These are phyloP conservation scores for Argyra leucocephala DNA, from an alignment of 2,888 invertebrate genomes.

Conservation along the genomic window DNA sequence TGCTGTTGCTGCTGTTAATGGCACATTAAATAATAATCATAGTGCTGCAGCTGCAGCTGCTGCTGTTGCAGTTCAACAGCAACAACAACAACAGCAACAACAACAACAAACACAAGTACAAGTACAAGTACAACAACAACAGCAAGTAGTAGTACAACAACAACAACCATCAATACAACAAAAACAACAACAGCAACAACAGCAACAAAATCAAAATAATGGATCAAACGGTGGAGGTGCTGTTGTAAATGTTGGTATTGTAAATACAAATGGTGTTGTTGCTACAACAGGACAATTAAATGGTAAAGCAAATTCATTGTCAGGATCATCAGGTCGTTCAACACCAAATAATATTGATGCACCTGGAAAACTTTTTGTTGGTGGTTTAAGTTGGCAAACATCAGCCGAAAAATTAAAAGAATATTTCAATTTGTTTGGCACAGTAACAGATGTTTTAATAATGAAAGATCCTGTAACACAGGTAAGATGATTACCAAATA, in stretches of 20 bases:
- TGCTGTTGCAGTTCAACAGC: slow-evolving; percentile 42
- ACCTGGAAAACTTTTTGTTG: slow-evolving; percentile 80
- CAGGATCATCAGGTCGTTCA: slow-evolving; percentile 63
- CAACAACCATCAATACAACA: slow-evolving; percentile 24
- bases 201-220: slow-evolving; percentile 21
- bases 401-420: slow-evolving; percentile 85
- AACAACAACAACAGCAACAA: slow-evolving; percentile 31
- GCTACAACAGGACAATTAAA: slow-evolving; percentile 20
- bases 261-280: slow-evolving; percentile 24
- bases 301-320: slow-evolving; percentile 46
- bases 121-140: slow-evolving; percentile 24
- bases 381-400: slow-evolving; percentile 88
- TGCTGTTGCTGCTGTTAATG: slow-evolving; percentile 34
- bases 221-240: slow-evolving; percentile 24
- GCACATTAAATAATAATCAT: too few species aligned
- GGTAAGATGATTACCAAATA: slow-evolving; percentile 48
- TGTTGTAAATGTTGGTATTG: slow-evolving; percentile 25
- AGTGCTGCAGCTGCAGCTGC: slow-evolving; percentile 43
- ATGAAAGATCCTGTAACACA: slow-evolving; percentile 92
- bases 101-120: slow-evolving; percentile 24
- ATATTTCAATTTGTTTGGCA: slow-evolving; percentile 86
- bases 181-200: slow-evolving; percentile 20
- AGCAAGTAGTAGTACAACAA: slow-evolving; percentile 22
- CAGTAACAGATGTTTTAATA: slow-evolving; percentile 81
- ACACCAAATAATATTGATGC: slow-evolving; percentile 63